Base-by-base conservation (phyloP, 2,113 vertebrate genomes). In the Hoplias malabaricus region DNA sequence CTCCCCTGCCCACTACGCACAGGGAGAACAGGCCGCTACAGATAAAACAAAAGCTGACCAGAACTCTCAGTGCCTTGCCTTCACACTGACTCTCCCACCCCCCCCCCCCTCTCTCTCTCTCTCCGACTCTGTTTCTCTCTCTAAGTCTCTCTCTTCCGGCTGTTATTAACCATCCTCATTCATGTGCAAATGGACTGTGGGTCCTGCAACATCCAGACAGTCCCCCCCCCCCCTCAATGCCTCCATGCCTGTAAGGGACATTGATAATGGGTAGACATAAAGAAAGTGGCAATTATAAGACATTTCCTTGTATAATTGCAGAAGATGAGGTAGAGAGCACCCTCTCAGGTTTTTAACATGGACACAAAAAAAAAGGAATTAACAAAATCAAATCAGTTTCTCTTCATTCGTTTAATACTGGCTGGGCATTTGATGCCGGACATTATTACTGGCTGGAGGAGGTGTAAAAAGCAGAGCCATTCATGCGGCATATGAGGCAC, bases 241-340 rank as follows among this genome's bases (percentile, higher is more conserved):
- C 50, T 84, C 59, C 54, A 61, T 87, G 87, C 89, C 87, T 91
- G 48, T 50, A 86, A 90, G 87, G 85, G 89, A 88, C 88, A 86
- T 86, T 88, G 87, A 88, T 90, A 92, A 90, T 90, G 84, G 89
- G 80, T 82, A 84, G 86, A 84, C 87, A 91, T 86, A 87, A 91
- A 89, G 88, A 87, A 87, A 85, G 86, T 88, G 88, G 82, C 90
- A 90, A 91, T 90, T 92, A 91, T 86, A 87, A 89, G 83, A 83
- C 79, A 59, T 86, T 91, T 86, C 73, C 77, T 82, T 79, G 69
- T 88, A 81, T 92, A 89, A 91, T 92, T 89, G 88, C 78, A 53
- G 78, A 80, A 82, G 83, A 78, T 80, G 83, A 85, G 85, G 79
- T 84, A 84, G 87, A 86, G 87, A 89, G 86, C 83, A 82, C 82